phyloP scores from a whole-genome alignment of 1,140 invertebrate species.

The Trachymyrmex cornetzi region DNA sequence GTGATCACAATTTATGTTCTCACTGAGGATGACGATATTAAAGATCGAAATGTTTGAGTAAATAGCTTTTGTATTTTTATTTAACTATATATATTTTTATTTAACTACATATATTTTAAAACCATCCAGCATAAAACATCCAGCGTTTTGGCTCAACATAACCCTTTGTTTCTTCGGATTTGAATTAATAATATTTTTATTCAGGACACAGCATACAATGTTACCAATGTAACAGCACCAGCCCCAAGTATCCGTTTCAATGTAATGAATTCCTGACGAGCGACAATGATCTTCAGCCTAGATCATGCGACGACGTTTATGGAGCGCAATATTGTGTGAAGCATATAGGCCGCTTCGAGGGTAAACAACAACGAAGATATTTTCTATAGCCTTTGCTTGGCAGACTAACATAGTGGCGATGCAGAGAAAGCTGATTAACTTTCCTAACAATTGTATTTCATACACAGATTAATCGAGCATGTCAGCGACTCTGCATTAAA shows the following conservation, averaged over 20 bases:
- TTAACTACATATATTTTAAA: too few relatives aligned
- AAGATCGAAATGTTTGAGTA: too few relatives aligned
- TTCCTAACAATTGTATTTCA: not conserved
- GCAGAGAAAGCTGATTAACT: not conserved
- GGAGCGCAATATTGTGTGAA: constrained; percentile 97
- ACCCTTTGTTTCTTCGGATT: too few relatives aligned
- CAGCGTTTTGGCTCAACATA: too few relatives aligned
- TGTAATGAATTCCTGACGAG: constrained; percentile 95
- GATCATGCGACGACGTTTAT: constrained; percentile 93
- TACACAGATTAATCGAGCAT: not conserved
- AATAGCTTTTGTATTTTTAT: too few relatives aligned
- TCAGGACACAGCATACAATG: constrained; percentile 91
- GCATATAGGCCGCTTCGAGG: constrained; percentile 97
- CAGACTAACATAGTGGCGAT: not conserved
- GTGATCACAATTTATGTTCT: too few relatives aligned
- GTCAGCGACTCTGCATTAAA: not conserved
- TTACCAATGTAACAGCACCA: constrained; percentile 95
- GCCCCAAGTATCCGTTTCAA: constrained; percentile 92
- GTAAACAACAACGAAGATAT: constrained; percentile 86
- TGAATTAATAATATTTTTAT: constrained; percentile 69
- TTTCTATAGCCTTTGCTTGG: not conserved
- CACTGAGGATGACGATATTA: too few relatives aligned
- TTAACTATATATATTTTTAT: too few relatives aligned
- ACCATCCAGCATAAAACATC: too few relatives aligned
- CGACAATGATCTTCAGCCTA: constrained; percentile 90